These are phyloP conservation scores for Didymodactylos carnosus DNA, from an alignment of 2,888 invertebrate species.

Conservation along the genomic window DNA sequence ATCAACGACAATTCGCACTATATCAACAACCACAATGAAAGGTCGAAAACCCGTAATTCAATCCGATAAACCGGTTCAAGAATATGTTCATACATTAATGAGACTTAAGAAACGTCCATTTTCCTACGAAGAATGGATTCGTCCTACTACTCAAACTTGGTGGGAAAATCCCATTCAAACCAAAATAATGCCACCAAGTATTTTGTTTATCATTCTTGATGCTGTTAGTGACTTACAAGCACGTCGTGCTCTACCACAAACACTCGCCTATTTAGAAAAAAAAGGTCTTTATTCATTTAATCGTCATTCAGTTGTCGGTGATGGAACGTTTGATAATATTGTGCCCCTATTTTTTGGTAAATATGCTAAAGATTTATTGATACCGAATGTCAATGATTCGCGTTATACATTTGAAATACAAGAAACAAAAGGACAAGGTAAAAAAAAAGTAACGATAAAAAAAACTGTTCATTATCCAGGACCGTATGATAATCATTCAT, in stretches of 20 bases:
- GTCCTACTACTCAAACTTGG: too few relatives aligned
- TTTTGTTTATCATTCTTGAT: slow-evolving; percentile 3
- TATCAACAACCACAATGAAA: neutral
- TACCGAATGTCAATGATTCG: neutral
- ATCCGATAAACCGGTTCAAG: neutral
- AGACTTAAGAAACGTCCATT: neutral
- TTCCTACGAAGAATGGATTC: neutral
- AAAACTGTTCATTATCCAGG: neutral
- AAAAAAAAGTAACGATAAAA: neutral
- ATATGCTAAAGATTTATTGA: neutral
- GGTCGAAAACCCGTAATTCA: too few relatives aligned
- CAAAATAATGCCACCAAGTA: too few relatives aligned
- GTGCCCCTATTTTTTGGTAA: slow-evolving; percentile 2
- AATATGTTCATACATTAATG: slow-evolving; percentile 8
- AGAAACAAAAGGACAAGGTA: neutral
- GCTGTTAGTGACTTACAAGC: neutral
- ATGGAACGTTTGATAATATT: slow-evolving; percentile 12
- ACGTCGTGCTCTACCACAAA: slow-evolving; percentile 7
- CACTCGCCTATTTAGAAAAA: neutral
- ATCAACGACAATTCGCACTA: neutral
- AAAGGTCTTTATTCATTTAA: neutral
- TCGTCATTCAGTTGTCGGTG: slow-evolving; percentile 4
- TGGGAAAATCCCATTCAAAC: too few relatives aligned
- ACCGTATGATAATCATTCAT: slow-evolving; percentile 7
- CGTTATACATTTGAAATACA: neutral